These are phyloP conservation scores for Habrosyne pyritoides DNA, from an alignment of 2,888 invertebrate genomes.

Conservation along the genomic window DNA sequence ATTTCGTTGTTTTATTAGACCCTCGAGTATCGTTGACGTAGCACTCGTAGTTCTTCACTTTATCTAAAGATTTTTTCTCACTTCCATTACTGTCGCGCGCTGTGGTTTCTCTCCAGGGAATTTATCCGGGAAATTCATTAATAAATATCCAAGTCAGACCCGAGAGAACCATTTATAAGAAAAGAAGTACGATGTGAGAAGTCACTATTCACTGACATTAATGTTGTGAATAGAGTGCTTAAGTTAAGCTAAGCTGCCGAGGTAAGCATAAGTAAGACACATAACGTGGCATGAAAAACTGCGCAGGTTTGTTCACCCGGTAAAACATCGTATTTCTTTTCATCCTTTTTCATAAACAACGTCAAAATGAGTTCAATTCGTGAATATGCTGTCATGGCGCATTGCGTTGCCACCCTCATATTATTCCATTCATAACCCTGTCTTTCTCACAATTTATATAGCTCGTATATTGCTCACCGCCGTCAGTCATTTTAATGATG, in stretches of 20 bases:
- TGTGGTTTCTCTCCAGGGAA: constrained; percentile 45
- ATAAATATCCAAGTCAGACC: constrained; percentile 52
- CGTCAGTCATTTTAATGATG: constrained; percentile 46
- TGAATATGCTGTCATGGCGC: constrained; percentile 23
- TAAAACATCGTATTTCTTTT: constrained; percentile 38
- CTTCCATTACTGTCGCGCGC: constrained; percentile 57
- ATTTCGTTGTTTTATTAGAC: constrained; percentile 44
- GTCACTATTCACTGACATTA: constrained; percentile 10
- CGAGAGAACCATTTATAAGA: constrained; percentile 40
- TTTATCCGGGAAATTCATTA: constrained; percentile 54
- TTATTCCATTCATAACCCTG: constrained; percentile 45
- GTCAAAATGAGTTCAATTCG: constrained; percentile 42
- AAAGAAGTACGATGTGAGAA: constrained; percentile 29
- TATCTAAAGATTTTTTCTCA: constrained; percentile 55
- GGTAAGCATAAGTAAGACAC: neutral
- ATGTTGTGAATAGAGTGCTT: constrained; percentile 6
- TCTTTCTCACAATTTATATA: constrained; percentile 47
- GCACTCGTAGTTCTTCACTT: constrained; percentile 43
- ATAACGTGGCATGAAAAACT: neutral
- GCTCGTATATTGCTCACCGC: constrained; percentile 38
- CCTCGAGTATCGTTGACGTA: constrained; percentile 47
- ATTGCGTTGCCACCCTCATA: constrained; percentile 36
- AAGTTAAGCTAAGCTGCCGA: neutral
- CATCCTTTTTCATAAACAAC: constrained; percentile 47
- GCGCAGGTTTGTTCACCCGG: constrained; percentile 23